Evolutionary conservation across 2,888 invertebrate species (phyloP).

Genomic region (Periphyllus acericola): DNA sequence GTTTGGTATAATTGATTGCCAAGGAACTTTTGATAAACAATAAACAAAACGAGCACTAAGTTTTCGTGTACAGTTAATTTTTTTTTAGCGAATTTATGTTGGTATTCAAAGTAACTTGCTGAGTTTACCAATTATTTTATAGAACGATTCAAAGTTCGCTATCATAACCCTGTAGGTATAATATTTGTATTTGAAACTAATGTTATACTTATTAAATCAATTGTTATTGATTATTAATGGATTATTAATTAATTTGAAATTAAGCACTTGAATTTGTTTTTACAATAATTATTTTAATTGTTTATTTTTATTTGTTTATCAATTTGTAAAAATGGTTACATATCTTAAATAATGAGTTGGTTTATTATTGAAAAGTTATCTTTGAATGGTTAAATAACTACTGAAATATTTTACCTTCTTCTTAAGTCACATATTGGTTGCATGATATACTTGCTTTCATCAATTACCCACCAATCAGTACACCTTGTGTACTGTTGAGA

Average conservation of each 20-base stretch:
- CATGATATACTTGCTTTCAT: constrained; percentile 23
- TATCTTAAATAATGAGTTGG: not conserved
- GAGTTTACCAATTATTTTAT: not conserved
- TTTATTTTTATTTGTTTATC: not conserved
- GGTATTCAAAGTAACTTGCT: not conserved
- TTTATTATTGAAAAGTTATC: constrained; percentile 9
- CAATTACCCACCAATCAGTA: too few species aligned
- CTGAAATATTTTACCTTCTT: constrained; percentile 16
- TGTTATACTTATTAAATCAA: not conserved
- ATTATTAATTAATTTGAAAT: not conserved
- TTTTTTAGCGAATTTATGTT: not conserved
- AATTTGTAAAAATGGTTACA: not conserved
- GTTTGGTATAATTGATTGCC: constrained; percentile 39
- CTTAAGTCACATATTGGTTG: not conserved
- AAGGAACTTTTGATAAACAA: constrained; percentile 47
- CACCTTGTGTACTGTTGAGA: too few species aligned
- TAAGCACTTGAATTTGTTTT: not conserved
- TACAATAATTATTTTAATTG: not conserved
- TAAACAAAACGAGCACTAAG: not conserved
- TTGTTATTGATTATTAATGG: not conserved
- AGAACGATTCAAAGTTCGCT: not conserved
- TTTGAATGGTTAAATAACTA: constrained; percentile 15
- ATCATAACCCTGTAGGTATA: not conserved
- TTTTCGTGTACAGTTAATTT: not conserved
- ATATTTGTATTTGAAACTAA: not conserved